Percentiles rank a stretch among this genome's conserved stretches.
phyloP scores from a whole-genome alignment of 2,113 vertebrate species.

The Eleginops maclovinus region DNA sequence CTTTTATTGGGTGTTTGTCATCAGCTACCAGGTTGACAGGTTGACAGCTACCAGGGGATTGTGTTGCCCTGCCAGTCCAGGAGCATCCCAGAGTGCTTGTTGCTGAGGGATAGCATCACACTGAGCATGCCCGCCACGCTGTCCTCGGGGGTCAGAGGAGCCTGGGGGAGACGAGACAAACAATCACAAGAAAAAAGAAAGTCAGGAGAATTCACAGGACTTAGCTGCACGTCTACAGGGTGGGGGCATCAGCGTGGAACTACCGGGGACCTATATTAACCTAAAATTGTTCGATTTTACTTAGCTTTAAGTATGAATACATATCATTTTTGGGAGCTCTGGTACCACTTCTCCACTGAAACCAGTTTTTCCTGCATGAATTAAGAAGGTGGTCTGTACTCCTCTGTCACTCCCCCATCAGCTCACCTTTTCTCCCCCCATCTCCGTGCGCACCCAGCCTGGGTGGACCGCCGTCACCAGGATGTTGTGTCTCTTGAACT shows the following conservation, averaged over 20 bases:
- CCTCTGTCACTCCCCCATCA: background rate
- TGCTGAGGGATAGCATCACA: conserved; percentile 54
- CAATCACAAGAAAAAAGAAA: background rate
- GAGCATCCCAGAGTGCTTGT: conserved; percentile 45
- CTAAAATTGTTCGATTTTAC: too few relatives aligned
- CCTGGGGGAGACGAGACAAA: conserved; percentile 24
- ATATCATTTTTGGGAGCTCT: too few relatives aligned
- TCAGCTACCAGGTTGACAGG: too few relatives aligned
- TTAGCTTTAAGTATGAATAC: too few relatives aligned
- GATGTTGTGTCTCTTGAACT: conserved; percentile 51
- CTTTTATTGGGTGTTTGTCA: too few relatives aligned
- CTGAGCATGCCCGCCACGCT: conserved; percentile 32
- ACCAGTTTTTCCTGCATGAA: too few relatives aligned
- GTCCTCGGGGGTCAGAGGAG: conserved; percentile 26
- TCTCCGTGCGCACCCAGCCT: conserved; percentile 63
- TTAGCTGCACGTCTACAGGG: background rate
- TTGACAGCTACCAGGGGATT: conserved; percentile 57
- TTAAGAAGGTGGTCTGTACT: too few relatives aligned
- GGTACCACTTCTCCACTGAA: too few relatives aligned
- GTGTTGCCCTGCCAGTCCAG: conserved; percentile 48
- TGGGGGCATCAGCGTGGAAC: background rate
- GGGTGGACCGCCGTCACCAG: conserved; percentile 63
- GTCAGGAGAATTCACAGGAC: background rate
- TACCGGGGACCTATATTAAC: too few relatives aligned
- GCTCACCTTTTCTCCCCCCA: conserved; percentile 59